Base-by-base conservation (phyloP, 2,113 vertebrate genomes). In the Dipodomys spectabilis region DNA sequence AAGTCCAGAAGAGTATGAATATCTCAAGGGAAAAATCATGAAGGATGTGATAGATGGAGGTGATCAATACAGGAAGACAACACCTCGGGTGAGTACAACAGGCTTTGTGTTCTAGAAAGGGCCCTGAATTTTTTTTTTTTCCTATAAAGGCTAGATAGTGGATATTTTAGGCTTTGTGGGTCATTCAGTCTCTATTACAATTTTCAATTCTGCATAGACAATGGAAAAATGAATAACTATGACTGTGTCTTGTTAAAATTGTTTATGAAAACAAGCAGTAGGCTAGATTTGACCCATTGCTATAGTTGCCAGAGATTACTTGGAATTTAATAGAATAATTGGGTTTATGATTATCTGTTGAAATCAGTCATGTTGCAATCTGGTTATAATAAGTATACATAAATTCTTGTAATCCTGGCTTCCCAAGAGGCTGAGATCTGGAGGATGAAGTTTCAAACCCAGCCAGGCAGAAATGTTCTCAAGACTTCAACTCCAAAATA, bases 41-140 rank as follows among this genome's bases (percentile, higher is more conserved):
- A 97, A 35, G 0, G 98, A 99, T 0, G 98, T 99, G 94, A 99
- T 99, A 83, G 97, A 99, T 92, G 99, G 99, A 27, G 95, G 39
- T 49, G 99, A 99, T 90, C 97, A 98, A 84, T 99, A 99, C 60
- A 98, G 97, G 22, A 99, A 99, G 97, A 99, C 99, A 7, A 99
- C 98, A 57, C 99, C 99, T 13, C 86, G 99, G 99, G 99, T 99
- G 77, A 88, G 97, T 92, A 62, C 79, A 22, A 72, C 15, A 82
- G 45, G 19, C 84, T 89, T 73, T 92, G 35, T 32, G 39, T 73
- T 92, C 45, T 88, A 53, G n/a, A 45, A 44, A 82, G 68, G 49
- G 30, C 2, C 18, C 8, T 16, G 65, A n/a, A 45, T 0, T 19
- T 57, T 64, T 53, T 82, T 88, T 92, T 84, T 77, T n/a, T n/a